phyloP scores from a whole-genome alignment of 2,888 invertebrate genomes.

The Hyppa rectilinea region DNA sequence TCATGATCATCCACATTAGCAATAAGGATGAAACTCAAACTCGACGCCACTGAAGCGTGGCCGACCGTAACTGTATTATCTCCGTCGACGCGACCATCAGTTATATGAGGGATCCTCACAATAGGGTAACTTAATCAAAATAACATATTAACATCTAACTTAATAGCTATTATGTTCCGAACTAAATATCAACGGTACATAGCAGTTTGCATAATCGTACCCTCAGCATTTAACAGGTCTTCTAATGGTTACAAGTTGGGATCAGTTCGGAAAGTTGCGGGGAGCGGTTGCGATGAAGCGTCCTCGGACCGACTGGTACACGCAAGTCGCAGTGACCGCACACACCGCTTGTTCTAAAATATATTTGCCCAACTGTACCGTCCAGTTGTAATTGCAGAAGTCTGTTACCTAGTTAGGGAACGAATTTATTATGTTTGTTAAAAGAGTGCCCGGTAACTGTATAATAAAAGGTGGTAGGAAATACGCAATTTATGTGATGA shows the following conservation, averaged over 20 bases:
- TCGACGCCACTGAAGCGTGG: conserved; percentile 42
- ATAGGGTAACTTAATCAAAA: conserved; percentile 69
- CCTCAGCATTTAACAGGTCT: conserved; percentile 69
- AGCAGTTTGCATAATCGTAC: conserved; percentile 68
- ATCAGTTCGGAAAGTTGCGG: conserved; percentile 68
- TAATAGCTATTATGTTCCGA: conserved; percentile 67
- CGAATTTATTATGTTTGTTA: conserved; percentile 70
- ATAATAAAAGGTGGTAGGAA: conserved; percentile 42
- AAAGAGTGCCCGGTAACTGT: conserved; percentile 64
- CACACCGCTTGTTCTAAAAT: conserved; percentile 73
- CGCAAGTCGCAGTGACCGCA: conserved; percentile 74
- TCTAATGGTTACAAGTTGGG: conserved; percentile 69
- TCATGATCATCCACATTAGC: conserved; percentile 46
- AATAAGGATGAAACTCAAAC: conserved; percentile 49
- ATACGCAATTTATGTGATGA: conserved; percentile 2
- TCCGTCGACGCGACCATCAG: conserved; percentile 51
- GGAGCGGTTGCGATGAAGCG: conserved; percentile 60
- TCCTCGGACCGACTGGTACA: conserved; percentile 44
- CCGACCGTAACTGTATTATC: conserved; percentile 54
- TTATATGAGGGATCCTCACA: conserved; percentile 61
- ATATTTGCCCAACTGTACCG: conserved; percentile 76
- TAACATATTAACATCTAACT: conserved; percentile 69
- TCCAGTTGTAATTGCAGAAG: conserved; percentile 79
- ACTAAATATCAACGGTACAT: conserved; percentile 66
- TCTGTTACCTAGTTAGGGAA: conserved; percentile 65